Percentiles rank a stretch among this genome's conserved stretches.
These are phyloP conservation scores for Apotomis capreana DNA, from an alignment of 2,888 invertebrate species.

Conservation along the genomic window DNA sequence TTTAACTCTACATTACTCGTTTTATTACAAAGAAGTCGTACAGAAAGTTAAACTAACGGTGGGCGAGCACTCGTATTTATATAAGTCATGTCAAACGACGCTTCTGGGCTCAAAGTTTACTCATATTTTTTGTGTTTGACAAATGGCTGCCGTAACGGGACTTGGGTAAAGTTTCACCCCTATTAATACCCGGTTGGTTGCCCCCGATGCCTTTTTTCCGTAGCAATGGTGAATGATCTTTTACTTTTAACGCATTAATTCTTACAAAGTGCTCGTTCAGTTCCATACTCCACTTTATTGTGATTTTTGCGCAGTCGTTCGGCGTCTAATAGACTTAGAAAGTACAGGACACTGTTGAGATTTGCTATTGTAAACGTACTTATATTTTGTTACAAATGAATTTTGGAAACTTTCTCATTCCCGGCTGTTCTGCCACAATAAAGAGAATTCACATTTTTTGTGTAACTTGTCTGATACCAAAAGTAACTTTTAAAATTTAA, in stretches of 20 bases:
- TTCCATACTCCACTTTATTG: constrained; percentile 21
- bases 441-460: no score
- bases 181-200: constrained; percentile 70
- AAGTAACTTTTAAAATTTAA: no score
- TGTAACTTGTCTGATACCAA: no score
- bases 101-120: constrained; percentile 73
- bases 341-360: background rate
- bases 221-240: constrained; percentile 38
- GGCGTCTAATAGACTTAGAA: background rate
- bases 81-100: constrained; percentile 75
- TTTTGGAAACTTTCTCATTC: background rate
- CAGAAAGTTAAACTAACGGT: constrained; percentile 63
- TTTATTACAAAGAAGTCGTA: constrained; percentile 51
- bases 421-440: no score
- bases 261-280: constrained; percentile 32
- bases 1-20: background rate
- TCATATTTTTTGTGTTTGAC: constrained; percentile 80
- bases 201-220: constrained; percentile 57
- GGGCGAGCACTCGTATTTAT: constrained; percentile 67
- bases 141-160: constrained; percentile 78
- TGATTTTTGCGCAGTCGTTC: constrained; percentile 3
- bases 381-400: background rate
- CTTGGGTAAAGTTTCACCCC: constrained; percentile 78
- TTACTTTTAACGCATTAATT: constrained; percentile 41
- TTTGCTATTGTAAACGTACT: background rate